Evolutionary conservation across 2,797 vertebrate genomes (phyloP), one percentile per base, ranked within the genome.

Genomic region (Clangula hyemalis): DNA sequence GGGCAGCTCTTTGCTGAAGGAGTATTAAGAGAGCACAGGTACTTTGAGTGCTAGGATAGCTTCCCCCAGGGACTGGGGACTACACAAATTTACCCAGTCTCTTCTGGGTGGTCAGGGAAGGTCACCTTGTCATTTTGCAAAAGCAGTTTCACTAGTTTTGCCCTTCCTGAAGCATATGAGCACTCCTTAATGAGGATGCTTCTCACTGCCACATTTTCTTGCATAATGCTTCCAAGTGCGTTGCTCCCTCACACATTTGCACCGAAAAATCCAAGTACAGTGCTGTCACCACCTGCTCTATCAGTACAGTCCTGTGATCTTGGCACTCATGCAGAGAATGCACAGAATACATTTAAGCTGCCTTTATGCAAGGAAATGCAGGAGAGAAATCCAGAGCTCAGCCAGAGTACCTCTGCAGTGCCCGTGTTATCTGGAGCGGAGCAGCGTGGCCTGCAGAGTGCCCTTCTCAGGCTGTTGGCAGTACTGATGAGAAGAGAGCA

Each of bases 391-490:
- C 10, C 61, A 47, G 6, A 87, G 39, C 39, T 64, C 32, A 64
- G 58, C 24, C 66, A 12, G 54, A 16, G 58, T 19, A 12, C 4
- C 16, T 25, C 51, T 49, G 45, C 36, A 17, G 51, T 2, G 4
- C 58, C 64, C 1, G 0, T 27, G 2, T 32, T 20, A 3, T 4
- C 6, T 0, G 0, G 43, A 78, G 66, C 3, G 0, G 41, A 47
- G 62, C 62, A 73, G 36, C 0, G 14, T 11, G 32, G 16, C 11
- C 0, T 1, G 16, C 53, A 32, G 47, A 14, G 19, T 12, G 34
- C 69, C 0, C 1, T 47, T 62, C 56, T 36, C n/a, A 4, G 14
- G 61, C 56, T 58, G 15, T 9, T 53, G 56, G 43, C 45, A 9
- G 17, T 2, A 10, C 8, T 2, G 53, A 51, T 32, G 36, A 62